phyloP scores from a whole-genome alignment of 2,888 invertebrate species.

The Pterobdella sp. region DNA sequence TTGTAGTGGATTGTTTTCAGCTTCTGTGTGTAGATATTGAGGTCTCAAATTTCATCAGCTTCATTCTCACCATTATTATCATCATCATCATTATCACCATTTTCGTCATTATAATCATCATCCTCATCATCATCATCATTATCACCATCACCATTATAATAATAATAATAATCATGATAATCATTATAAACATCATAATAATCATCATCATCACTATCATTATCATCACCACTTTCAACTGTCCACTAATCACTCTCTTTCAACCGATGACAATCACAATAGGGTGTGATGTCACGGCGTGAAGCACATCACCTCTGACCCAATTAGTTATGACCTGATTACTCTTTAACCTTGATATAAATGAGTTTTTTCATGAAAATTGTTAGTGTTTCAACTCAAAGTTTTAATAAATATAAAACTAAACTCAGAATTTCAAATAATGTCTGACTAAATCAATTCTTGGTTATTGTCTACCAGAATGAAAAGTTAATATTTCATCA shows the following conservation, averaged over 20 bases:
- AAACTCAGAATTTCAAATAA: neutral
- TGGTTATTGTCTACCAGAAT: no score
- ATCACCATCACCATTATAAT: slow-evolving; percentile 4
- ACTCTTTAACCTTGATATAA: neutral
- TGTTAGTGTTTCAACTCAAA: neutral
- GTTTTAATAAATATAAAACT: neutral
- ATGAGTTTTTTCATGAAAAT: no score
- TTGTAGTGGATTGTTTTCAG: no score
- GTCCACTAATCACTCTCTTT: neutral
- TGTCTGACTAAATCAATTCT: neutral
- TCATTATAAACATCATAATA: neutral
- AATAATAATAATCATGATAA: slow-evolving; percentile 7
- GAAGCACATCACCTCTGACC: slow-evolving; percentile 11
- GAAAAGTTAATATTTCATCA: no score
- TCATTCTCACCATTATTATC: neutral
- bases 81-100: slow-evolving; percentile 16
- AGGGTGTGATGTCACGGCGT: slow-evolving; percentile 6
- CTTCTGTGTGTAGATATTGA: no score
- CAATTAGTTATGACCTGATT: neutral
- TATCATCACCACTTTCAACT: slow-evolving; percentile 18
- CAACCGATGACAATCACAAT: slow-evolving; percentile 1
- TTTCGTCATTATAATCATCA: slow-evolving; percentile 11
- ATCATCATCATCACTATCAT: neutral
- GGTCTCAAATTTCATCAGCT: no score
- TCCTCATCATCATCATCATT: slow-evolving; percentile 4